Percentiles rank a stretch among this genome's conserved stretches.
phyloP scores from a whole-genome alignment of 2,888 invertebrate species.

The Drosophila flavopinicola region DNA sequence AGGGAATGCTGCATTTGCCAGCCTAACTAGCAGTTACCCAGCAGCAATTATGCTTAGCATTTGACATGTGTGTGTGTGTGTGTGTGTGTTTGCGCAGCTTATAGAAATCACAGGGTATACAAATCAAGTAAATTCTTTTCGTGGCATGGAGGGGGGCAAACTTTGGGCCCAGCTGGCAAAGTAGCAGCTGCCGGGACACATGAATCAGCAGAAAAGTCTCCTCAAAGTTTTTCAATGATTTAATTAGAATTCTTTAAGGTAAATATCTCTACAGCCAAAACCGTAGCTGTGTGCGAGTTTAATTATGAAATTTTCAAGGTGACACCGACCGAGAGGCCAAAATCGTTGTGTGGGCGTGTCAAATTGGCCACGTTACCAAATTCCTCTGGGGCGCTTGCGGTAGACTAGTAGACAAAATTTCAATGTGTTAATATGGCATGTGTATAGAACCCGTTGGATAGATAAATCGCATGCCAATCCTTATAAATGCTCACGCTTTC shows the following conservation, averaged over 20 bases:
- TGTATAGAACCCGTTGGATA: slow-evolving; percentile 20
- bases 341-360: slow-evolving; percentile 12
- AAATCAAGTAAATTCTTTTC: slow-evolving; percentile 73
- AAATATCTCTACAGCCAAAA: slow-evolving; percentile 40
- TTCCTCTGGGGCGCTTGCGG: slow-evolving; percentile 48
- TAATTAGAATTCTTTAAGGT: slow-evolving; percentile 79
- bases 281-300: slow-evolving; percentile 53
- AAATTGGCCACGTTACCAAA: slow-evolving; percentile 35
- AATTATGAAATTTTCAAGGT: slow-evolving; percentile 78
- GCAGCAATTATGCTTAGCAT: background rate
- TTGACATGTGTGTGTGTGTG: background rate
- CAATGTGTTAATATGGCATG: slow-evolving; percentile 47
- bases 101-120: slow-evolving; percentile 42
- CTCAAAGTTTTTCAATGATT: slow-evolving; percentile 76
- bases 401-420: slow-evolving; percentile 51
- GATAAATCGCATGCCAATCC: slow-evolving; percentile 33
- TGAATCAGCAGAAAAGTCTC: slow-evolving; percentile 78
- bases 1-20: background rate
- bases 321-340: slow-evolving; percentile 37
- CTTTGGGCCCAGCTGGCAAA: slow-evolving; percentile 52
- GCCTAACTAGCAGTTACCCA: slow-evolving; percentile 37
- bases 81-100: background rate
- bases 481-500: background rate
- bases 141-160: slow-evolving; percentile 34
- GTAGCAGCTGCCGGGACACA: slow-evolving; percentile 74